Percentiles rank a stretch among this genome's conserved stretches.
phyloP scores from a whole-genome alignment of 2,113 vertebrate genomes.

The Lynx canadensis region DNA sequence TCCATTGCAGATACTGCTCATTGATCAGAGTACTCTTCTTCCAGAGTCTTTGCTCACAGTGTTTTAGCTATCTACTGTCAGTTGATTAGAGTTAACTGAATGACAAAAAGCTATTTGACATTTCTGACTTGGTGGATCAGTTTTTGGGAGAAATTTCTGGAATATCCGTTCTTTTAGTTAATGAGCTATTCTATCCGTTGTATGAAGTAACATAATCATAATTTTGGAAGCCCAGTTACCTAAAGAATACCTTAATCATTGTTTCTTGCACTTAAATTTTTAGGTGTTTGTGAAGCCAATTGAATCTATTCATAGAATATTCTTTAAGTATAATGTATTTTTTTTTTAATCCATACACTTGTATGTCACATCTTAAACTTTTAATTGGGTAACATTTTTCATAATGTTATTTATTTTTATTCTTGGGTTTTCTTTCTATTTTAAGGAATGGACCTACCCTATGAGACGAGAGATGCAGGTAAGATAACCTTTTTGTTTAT shows the following conservation, averaged over 20 bases:
- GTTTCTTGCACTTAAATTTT: slow-evolving; percentile 34
- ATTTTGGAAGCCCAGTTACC: background rate
- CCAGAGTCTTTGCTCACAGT: background rate
- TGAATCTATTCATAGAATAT: background rate
- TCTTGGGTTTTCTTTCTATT: slow-evolving; percentile 48
- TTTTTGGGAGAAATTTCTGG: background rate
- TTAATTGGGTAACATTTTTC: slow-evolving; percentile 29
- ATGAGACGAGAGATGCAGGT: slow-evolving; percentile 99
- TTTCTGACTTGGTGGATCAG: background rate
- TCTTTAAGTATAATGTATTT: background rate
- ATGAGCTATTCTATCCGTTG: background rate
- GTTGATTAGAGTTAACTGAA: background rate
- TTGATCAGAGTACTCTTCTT: background rate
- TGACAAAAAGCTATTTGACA: background rate
- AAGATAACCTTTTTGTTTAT: slow-evolving; percentile 65
- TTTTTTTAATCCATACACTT: background rate
- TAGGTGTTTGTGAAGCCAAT: background rate
- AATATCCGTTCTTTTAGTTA: background rate
- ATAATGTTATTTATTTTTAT: slow-evolving; percentile 45
- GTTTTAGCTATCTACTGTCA: background rate
- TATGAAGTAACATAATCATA: slow-evolving; percentile 11
- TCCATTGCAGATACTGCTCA: background rate
- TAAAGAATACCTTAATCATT: background rate
- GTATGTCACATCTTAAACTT: slow-evolving; percentile 12
- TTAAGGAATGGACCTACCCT: slow-evolving; percentile 98